Base-by-base conservation (phyloP, 2,113 vertebrate species). In the Hassar affinis region DNA sequence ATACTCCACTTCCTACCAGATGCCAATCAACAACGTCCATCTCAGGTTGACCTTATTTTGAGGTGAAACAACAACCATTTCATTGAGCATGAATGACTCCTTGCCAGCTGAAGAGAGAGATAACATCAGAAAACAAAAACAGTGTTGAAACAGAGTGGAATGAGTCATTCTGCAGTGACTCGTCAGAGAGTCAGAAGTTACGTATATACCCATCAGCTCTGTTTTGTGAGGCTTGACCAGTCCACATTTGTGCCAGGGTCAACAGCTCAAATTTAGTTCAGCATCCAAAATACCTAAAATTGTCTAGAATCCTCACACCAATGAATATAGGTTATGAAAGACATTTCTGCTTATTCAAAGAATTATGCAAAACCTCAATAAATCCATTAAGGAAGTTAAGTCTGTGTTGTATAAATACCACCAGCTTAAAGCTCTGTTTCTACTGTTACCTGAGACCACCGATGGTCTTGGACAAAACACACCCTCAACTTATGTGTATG, bases 51-150 rank as follows among this genome's bases (percentile, higher is more conserved):
- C 66, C 71, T 75, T 45, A 64, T 30, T 54, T 49, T 75, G 27
- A 83, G 81, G 56, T 76, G 14, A 82, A 75, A 30, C 52, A 76
- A 71, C 30, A 75, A 69, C 61, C 27, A 61, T 59, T 69, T 79
- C 27, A 79, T 52, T 79, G 33, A 84, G 38, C 33, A 54, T 78
- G 66, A 17, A 18, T 72, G 20, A 61, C 79, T 84, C 7, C 27
- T n/a, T 38, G 38, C 62, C 76, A 84, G 14, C 52, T 38, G 57
- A 49, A 72, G 52, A 57, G 75, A 35, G 30, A 54, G 82, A 78
- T 84, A 84, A 56, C 47, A 78, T 78, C 74, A 59, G 61, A 69
- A 78, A 84, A 84, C 83, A 84, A 84, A 84, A 84, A 84, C 82
- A 84, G 64, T 84, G 83, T 79, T 79, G 83, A 79, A 84, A 84